phyloP scores from a whole-genome alignment of 2,797 vertebrate genomes.

The Todus mexicanus region DNA sequence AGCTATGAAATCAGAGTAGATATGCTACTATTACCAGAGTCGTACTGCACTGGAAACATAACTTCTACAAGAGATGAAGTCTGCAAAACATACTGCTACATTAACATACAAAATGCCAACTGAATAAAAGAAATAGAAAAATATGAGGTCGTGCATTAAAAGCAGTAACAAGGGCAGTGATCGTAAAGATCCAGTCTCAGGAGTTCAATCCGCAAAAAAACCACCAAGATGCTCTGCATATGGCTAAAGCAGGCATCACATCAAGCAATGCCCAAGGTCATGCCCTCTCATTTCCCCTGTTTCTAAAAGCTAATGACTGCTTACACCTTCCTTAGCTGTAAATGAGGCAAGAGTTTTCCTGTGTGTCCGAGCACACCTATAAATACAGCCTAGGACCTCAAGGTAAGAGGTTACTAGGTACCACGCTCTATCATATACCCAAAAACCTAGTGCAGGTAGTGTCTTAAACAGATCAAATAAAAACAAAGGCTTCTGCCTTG shows the following conservation, averaged over 20 bases:
- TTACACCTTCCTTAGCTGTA: neutral
- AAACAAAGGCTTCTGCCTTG: neutral
- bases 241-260: neutral
- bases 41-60: neutral
- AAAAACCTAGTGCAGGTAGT: neutral
- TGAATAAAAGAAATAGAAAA: neutral
- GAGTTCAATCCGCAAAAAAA: neutral
- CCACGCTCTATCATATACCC: accelerated
- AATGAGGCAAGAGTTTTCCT: neutral
- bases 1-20: neutral
- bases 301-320: neutral
- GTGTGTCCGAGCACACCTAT: neutral
- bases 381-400: neutral
- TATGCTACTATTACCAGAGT: neutral
- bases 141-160: neutral
- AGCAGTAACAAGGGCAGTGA: neutral
- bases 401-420: neutral
- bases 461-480: neutral
- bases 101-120: neutral
- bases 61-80: neutral
- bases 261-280: neutral
- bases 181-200: neutral
- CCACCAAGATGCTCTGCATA: neutral
- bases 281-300: neutral
- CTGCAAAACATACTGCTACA: neutral